These are phyloP conservation scores for zebrafish (Danio rerio) DNA, from an alignment of 2,113 vertebrate species.

Conservation along the genomic window DNA sequence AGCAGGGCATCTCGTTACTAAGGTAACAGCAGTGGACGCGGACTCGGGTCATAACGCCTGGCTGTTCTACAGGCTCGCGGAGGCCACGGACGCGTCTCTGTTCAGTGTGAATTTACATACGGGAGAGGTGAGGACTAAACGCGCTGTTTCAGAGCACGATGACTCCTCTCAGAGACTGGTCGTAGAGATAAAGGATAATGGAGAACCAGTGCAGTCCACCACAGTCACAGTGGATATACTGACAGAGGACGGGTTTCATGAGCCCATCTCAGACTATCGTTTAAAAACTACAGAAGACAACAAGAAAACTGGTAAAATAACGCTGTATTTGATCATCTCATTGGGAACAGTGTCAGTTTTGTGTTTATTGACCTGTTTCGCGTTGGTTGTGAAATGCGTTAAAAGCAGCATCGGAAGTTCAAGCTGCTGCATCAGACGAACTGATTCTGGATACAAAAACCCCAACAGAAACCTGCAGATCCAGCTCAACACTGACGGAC, in stretches of 20 bases:
- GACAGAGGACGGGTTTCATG: slow-evolving; percentile 69
- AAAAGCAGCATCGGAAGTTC: slow-evolving; percentile 17
- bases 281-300: slow-evolving; percentile 61
- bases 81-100: slow-evolving; percentile 55
- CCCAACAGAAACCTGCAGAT: slow-evolving; percentile 72
- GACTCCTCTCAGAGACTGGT: slow-evolving; percentile 58
- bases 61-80: slow-evolving; percentile 54
- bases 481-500: slow-evolving; percentile 72
- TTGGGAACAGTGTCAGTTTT: slow-evolving; percentile 53
- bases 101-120: slow-evolving; percentile 56
- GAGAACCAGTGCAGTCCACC: slow-evolving; percentile 70
- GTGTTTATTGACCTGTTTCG: slow-evolving; percentile 53
- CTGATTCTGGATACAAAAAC: slow-evolving; percentile 59
- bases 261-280: slow-evolving; percentile 60
- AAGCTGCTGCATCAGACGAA: slow-evolving; percentile 54
- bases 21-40: slow-evolving; percentile 74
- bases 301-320: slow-evolving; percentile 63
- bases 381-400: slow-evolving; percentile 52
- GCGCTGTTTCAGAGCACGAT: slow-evolving; percentile 57
- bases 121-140: slow-evolving; percentile 61
- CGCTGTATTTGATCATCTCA: slow-evolving; percentile 68
- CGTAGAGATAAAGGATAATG: slow-evolving; percentile 59
- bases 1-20: slow-evolving; percentile 73
- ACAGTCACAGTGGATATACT: slow-evolving; percentile 71
- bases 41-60: slow-evolving; percentile 67